Evolutionary conservation across 2,888 invertebrate genomes (phyloP).

Genomic region (Brassicogethes aeneus): DNA sequence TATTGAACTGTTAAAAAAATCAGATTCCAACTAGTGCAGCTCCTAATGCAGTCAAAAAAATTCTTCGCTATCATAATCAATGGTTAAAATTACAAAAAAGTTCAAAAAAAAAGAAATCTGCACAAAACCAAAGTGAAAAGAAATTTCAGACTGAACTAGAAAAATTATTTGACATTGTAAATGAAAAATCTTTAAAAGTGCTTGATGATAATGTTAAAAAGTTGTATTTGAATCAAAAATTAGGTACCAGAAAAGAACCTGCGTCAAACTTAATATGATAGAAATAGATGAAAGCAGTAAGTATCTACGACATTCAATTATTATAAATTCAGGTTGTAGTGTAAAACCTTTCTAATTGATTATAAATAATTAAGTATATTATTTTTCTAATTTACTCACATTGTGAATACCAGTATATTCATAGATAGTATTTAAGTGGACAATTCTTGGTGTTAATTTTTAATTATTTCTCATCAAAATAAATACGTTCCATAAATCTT

Average conservation of each 20-base stretch:
- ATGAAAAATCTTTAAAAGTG: not conserved
- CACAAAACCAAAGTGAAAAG: not conserved
- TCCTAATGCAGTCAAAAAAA: not conserved
- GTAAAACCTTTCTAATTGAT: too few relatives aligned
- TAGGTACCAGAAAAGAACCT: not conserved
- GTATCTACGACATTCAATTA: not conserved
- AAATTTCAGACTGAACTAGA: not conserved
- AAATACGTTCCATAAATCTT: not conserved
- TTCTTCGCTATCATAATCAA: not conserved
- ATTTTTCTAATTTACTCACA: conserved; percentile 1
- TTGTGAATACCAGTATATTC: too few relatives aligned
- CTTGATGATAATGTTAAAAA: not conserved
- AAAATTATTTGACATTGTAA: not conserved
- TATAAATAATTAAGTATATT: not conserved
- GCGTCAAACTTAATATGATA: not conserved
- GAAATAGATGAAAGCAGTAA: not conserved
- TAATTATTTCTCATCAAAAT: not conserved
- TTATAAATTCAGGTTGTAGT: too few relatives aligned
- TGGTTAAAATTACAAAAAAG: not conserved
- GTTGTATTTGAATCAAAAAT: not conserved
- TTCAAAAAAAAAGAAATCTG: not conserved
- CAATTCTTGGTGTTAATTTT: too few relatives aligned
- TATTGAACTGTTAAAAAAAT: not conserved
- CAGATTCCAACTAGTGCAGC: not conserved
- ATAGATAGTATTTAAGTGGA: too few relatives aligned